Evolutionary conservation across 2,888 invertebrate species (phyloP).

Genomic region (Volucella bombylans): DNA sequence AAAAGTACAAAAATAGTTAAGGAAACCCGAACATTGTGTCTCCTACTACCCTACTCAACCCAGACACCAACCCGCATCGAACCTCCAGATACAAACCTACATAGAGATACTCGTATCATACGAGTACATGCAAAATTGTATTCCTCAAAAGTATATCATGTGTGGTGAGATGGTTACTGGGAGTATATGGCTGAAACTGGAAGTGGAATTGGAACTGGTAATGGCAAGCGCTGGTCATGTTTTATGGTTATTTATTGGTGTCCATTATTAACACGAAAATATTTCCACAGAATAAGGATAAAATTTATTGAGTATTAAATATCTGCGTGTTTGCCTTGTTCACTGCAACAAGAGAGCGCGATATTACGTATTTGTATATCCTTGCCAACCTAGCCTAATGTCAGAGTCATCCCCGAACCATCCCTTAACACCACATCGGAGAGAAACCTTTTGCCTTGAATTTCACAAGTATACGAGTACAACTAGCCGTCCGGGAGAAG

Average conservation of each 20-base stretch:
- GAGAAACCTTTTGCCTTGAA: neutral
- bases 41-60: neutral
- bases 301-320: constrained; percentile 69
- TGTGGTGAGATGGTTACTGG: constrained; percentile 2
- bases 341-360: constrained; percentile 27
- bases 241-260: constrained; percentile 64
- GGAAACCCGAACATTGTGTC: constrained; percentile 19
- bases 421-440: neutral
- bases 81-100: constrained; percentile 3
- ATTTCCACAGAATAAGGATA: constrained; percentile 66
- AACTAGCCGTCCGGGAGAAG: constrained; percentile 34
- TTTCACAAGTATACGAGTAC: constrained; percentile 24
- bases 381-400: no score
- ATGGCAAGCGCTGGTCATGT: constrained; percentile 49
- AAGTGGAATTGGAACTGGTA: constrained; percentile 4
- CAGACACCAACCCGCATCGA: neutral
- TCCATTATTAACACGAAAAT: constrained; percentile 68
- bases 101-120: neutral
- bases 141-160: constrained; percentile 22
- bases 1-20: constrained; percentile 7
- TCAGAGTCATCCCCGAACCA: neutral
- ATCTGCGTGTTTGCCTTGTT: constrained; percentile 57
- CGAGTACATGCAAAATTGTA: constrained; percentile 22
- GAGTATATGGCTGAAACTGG: neutral
- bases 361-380: constrained; percentile 6